phyloP scores from a whole-genome alignment of 2,888 invertebrate genomes.

The Venustoraphidia nigricollis region DNA sequence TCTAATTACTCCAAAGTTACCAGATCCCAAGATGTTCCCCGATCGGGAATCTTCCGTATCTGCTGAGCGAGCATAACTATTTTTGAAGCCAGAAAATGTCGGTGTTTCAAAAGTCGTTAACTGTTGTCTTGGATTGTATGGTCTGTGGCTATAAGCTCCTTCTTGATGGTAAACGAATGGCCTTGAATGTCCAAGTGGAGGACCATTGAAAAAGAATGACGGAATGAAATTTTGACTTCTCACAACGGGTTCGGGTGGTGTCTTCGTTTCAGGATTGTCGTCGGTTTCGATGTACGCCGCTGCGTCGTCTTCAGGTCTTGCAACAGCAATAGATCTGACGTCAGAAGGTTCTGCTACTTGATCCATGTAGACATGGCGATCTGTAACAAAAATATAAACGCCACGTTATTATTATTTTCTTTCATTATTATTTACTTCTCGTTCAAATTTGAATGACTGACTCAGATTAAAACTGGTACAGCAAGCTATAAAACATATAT shows the following conservation, averaged over 20 bases:
- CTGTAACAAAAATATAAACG: no score
- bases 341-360: no score
- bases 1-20: constrained; percentile 72
- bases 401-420: no score
- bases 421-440: no score
- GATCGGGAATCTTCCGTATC: neutral
- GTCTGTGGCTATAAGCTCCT: constrained; percentile 43
- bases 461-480: no score
- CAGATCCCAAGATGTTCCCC: constrained; percentile 53
- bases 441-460: no score
- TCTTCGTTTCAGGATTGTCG: no score
- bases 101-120: constrained; percentile 28
- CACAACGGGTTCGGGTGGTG: constrained; percentile 29
- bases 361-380: no score
- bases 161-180: constrained; percentile 44
- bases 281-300: no score
- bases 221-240: constrained; percentile 62
- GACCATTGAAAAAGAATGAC: constrained; percentile 39
- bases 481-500: no score
- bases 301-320: no score
- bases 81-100: constrained; percentile 27
- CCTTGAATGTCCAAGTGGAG: constrained; percentile 43
- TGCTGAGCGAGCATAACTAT: constrained; percentile 7
- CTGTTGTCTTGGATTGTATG: constrained; percentile 33
- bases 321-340: no score